A percentile compares a stretch with the other conserved stretches of the same genome.
Evolutionary conservation across 2,888 invertebrate genomes (phyloP).

Genomic region (Seladonia tumulorum): DNA sequence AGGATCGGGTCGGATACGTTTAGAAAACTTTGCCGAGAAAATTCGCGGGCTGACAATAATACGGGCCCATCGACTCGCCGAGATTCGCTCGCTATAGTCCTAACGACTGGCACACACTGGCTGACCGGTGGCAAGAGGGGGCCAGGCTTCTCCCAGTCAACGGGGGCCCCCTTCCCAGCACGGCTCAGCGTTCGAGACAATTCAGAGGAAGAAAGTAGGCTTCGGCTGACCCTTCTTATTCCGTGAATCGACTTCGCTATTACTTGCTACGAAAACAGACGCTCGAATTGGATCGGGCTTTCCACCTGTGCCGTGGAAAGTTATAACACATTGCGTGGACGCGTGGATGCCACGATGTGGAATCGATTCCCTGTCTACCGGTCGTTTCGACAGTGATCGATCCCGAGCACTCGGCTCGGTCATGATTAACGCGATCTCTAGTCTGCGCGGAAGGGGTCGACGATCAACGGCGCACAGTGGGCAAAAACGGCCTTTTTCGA

Average conservation of each 20-base stretch:
- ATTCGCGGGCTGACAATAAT: slow-evolving; percentile 18
- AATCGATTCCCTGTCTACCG: slow-evolving; percentile 3
- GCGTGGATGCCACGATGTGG: background rate
- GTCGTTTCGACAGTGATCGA: slow-evolving; percentile 12
- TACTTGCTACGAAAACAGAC: slow-evolving; percentile 65
- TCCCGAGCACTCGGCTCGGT: background rate
- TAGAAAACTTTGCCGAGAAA: slow-evolving; percentile 7
- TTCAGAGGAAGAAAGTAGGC: slow-evolving; percentile 80
- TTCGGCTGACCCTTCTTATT: slow-evolving; percentile 75
- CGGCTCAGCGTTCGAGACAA: slow-evolving; percentile 46
- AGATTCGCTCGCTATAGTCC: slow-evolving; percentile 56
- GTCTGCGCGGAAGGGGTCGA: too few relatives aligned
- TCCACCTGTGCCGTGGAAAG: slow-evolving; percentile 69
- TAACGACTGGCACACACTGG: slow-evolving; percentile 64
- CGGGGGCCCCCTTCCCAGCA: slow-evolving; percentile 42
- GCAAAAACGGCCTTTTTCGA: too few relatives aligned
- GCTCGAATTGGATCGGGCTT: slow-evolving; percentile 62
- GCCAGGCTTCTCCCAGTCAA: slow-evolving; percentile 41
- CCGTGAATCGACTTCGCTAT: slow-evolving; percentile 78
- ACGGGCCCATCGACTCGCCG: slow-evolving; percentile 42
- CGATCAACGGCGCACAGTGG: too few relatives aligned
- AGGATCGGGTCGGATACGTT: background rate
- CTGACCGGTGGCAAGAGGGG: slow-evolving; percentile 43
- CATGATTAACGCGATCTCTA: background rate
- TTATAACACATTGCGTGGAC: slow-evolving; percentile 50